Evolutionary conservation across 2,113 vertebrate species (phyloP).

Genomic region (Phalacrocorax carbo): DNA sequence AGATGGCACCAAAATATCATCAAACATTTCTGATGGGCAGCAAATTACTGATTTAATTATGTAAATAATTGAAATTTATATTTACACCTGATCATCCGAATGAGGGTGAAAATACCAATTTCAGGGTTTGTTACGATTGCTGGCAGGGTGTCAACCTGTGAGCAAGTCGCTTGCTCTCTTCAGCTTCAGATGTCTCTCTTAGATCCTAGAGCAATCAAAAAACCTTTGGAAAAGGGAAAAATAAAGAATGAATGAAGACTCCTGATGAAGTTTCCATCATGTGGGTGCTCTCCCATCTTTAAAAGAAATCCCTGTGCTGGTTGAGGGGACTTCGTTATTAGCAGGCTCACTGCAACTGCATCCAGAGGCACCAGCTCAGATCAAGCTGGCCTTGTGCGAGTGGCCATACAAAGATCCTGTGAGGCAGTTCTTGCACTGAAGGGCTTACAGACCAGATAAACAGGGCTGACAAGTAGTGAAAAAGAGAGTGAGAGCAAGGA

Average conservation of each 20-base stretch:
- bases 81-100: slow-evolving; percentile 78
- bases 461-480: background rate
- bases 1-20: slow-evolving; percentile 75
- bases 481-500: background rate
- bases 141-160: slow-evolving; percentile 47
- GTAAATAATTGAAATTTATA: slow-evolving; percentile 81
- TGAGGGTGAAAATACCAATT: slow-evolving; percentile 71
- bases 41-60: slow-evolving; percentile 77
- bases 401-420: background rate
- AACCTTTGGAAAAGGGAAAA: background rate
- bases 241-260: background rate
- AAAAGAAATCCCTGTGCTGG: background rate
- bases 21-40: slow-evolving; percentile 74
- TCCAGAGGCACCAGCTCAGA: background rate
- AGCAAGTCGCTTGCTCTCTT: background rate
- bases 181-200: background rate
- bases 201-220: background rate
- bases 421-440: background rate
- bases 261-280: background rate
- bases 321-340: background rate
- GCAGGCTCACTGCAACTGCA: background rate
- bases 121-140: slow-evolving; percentile 61
- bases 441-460: background rate
- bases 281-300: background rate
- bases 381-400: background rate